Evolutionary conservation across 2,888 invertebrate species (phyloP).

Genomic region (Lasioglossum pauxillum): DNA sequence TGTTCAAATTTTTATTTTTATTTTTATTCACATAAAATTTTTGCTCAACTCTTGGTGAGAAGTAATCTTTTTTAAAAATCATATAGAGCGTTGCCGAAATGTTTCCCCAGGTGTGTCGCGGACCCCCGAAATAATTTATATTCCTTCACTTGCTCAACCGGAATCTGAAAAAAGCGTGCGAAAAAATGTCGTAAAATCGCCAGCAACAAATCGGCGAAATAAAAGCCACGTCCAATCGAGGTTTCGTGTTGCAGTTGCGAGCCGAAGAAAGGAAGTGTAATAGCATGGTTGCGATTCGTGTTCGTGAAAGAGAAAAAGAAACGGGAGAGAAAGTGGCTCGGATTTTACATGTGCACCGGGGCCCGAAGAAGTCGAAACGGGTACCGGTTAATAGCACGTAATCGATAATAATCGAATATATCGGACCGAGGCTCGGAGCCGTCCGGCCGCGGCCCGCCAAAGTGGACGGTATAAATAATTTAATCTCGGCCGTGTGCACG

Average conservation of each 20-base stretch:
- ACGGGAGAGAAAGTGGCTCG: slow-evolving; percentile 21
- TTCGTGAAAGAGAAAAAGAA: not conserved
- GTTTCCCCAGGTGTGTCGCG: too few relatives aligned
- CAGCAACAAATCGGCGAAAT: not conserved
- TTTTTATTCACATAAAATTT: too few relatives aligned
- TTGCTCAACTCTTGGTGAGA: too few relatives aligned
- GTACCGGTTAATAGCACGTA: slow-evolving; percentile 65
- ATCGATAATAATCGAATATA: slow-evolving; percentile 75
- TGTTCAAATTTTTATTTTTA: too few relatives aligned
- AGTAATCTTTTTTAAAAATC: too few relatives aligned
- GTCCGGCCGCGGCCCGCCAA: slow-evolving; percentile 64
- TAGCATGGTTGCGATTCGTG: not conserved
- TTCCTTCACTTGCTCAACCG: too few relatives aligned
- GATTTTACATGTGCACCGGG: slow-evolving; percentile 28
- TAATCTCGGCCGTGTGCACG: slow-evolving; percentile 58
- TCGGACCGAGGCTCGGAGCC: slow-evolving; percentile 56
- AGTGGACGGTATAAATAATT: slow-evolving; percentile 75
- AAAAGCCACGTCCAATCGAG: not conserved
- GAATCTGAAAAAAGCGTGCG: not conserved
- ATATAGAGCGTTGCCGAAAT: too few relatives aligned
- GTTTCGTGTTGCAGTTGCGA: not conserved
- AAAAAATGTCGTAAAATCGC: not conserved
- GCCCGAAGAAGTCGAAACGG: slow-evolving; percentile 42
- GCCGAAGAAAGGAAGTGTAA: not conserved
- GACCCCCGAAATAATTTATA: not conserved